phyloP scores from a whole-genome alignment of 1,140 invertebrate species.

The Portunus trituberculatus region DNA sequence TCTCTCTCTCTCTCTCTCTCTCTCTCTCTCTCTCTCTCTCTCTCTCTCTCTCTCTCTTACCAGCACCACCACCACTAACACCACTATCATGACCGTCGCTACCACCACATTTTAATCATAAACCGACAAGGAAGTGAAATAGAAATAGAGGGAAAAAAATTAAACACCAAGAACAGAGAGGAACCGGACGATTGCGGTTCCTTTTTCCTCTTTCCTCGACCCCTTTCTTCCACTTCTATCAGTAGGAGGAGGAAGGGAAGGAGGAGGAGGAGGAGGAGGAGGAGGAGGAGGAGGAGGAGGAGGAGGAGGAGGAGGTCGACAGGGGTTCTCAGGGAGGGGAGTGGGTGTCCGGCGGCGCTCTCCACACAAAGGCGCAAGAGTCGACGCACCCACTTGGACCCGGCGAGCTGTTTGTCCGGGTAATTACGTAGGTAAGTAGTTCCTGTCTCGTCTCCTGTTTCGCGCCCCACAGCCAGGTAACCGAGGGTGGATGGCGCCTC shows the following conservation, averaged over 20 bases:
- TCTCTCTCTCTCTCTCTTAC: neutral
- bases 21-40: neutral
- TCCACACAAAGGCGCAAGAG: constrained; percentile 1
- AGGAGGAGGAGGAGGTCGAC: too few relatives aligned
- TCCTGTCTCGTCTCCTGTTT: constrained; percentile 43
- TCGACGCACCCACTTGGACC: constrained; percentile 22
- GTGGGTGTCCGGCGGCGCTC: neutral
- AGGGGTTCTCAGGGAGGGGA: too few relatives aligned
- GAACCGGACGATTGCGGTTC: neutral
- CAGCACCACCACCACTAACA: neutral
- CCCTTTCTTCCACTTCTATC: neutral
- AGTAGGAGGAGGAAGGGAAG: neutral
- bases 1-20: constrained; percentile 6
- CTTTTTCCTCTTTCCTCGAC: constrained; percentile 30
- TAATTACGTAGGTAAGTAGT: constrained; percentile 47
- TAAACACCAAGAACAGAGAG: neutral
- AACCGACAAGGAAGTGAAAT: too few relatives aligned
- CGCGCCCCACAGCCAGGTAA: constrained; percentile 16
- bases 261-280: neutral
- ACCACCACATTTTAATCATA: too few relatives aligned
- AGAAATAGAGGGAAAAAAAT: too few relatives aligned
- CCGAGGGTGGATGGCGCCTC: neutral
- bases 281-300: neutral
- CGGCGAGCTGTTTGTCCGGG: constrained; percentile 31
- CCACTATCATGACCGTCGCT: too few relatives aligned